Percentiles rank a stretch among this genome's conserved stretches.
Evolutionary conservation across 2,797 vertebrate species (phyloP).

Genomic region (Rhinichthys osculus): DNA sequence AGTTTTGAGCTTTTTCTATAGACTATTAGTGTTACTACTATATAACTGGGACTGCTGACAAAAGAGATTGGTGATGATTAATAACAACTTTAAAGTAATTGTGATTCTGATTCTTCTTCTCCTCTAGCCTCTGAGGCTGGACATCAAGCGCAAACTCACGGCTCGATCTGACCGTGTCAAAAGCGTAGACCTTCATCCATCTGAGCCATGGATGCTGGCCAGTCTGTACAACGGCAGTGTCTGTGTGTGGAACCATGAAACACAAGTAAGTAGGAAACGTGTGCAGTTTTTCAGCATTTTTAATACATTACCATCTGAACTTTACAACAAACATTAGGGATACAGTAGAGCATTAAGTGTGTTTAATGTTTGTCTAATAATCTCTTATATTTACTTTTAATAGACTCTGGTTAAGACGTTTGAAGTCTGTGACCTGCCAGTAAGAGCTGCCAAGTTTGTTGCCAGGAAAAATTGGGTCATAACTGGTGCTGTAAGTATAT

Average conservation of each 20-base stretch:
- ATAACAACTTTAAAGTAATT: neutral
- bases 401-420: constrained; percentile 98
- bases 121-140: constrained; percentile 93
- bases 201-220: constrained; percentile 98
- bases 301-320: neutral
- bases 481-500: constrained; percentile 91
- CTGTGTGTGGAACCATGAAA: constrained; percentile 98
- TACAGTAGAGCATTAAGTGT: neutral
- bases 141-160: constrained; percentile 96
- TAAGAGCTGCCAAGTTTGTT: constrained; percentile 96
- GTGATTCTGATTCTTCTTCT: constrained; percentile 15
- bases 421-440: constrained; percentile 96
- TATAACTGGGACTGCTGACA: neutral
- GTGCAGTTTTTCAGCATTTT: neutral
- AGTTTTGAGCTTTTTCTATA: neutral
- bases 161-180: constrained; percentile 97
- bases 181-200: constrained; percentile 96
- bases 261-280: constrained; percentile 81
- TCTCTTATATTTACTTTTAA: constrained; percentile 28
- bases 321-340: neutral
- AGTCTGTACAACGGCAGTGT: constrained; percentile 98
- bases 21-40: neutral
- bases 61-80: too few species aligned
- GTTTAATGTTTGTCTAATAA: neutral
- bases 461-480: constrained; percentile 99